A percentile compares a stretch with the other conserved stretches of the same genome.
Evolutionary conservation across 2,797 vertebrate genomes (phyloP).

Genomic region (Microcaecilia unicolor): DNA sequence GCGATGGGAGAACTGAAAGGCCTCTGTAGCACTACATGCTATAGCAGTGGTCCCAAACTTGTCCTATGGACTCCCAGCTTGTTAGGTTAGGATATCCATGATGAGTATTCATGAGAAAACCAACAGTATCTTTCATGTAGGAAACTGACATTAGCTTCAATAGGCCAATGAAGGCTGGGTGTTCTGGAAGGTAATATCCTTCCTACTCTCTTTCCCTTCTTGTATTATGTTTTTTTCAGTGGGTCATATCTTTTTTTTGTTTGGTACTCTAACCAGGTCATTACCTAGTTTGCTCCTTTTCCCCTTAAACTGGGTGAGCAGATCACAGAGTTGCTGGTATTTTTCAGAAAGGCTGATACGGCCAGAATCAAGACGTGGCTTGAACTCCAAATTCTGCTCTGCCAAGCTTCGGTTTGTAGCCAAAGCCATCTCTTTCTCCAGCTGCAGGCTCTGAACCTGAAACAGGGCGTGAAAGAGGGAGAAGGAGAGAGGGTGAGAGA

Average conservation of each 20-base stretch:
- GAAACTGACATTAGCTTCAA: neutral
- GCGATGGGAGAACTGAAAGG: too few relatives aligned
- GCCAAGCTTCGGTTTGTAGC: conserved; percentile 87
- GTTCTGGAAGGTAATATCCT: too few relatives aligned
- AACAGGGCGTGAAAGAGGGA: neutral
- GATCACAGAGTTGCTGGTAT: conserved; percentile 70
- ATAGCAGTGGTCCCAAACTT: too few relatives aligned
- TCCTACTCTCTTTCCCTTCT: neutral
- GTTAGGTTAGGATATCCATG: too few relatives aligned
- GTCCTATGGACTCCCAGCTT: too few relatives aligned
- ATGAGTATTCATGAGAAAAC: too few relatives aligned
- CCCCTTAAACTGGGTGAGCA: conserved; percentile 68
- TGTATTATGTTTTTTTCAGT: rapidly evolving
- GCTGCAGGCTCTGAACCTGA: conserved; percentile 86
- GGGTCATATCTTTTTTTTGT: too few relatives aligned
- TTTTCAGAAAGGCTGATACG: conserved; percentile 64
- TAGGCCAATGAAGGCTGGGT: neutral
- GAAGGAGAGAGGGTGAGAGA: too few relatives aligned
- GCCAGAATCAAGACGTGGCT: conserved; percentile 65
- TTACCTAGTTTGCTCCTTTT: conserved; percentile 75
- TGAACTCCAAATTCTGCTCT: conserved; percentile 81
- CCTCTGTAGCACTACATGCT: too few relatives aligned
- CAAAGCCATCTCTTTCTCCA: conserved; percentile 87
- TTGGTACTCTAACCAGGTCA: too few relatives aligned
- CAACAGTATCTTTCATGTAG: neutral